These are phyloP conservation scores for Dicyrtoma fusca DNA, from an alignment of 2,888 invertebrate genomes.

Conservation along the genomic window DNA sequence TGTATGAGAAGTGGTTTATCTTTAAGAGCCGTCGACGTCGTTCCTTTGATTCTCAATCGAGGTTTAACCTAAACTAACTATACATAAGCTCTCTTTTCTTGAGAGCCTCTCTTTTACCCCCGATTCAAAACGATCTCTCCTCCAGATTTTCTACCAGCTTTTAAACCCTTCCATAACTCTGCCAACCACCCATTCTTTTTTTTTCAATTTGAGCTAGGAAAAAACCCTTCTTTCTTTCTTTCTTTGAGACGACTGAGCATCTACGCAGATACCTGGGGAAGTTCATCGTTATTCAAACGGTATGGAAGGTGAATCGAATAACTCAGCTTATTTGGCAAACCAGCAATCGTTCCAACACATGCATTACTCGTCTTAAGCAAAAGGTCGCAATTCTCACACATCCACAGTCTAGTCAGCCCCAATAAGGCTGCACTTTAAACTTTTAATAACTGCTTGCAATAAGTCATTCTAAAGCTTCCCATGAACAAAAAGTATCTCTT, in stretches of 20 bases:
- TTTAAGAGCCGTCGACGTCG: neutral
- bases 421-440: slow-evolving; percentile 10
- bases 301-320: no score
- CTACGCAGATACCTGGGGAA: no score
- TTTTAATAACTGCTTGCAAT: slow-evolving; percentile 39
- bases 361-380: no score
- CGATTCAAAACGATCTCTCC: neutral
- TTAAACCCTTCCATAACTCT: slow-evolving; percentile 16
- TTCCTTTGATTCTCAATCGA: slow-evolving; percentile 17
- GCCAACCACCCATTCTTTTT: neutral
- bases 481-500: slow-evolving; percentile 20
- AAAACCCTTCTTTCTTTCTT: neutral
- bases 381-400: no score
- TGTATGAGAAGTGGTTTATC: slow-evolving; percentile 17
- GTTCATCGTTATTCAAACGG: no score
- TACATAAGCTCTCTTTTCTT: neutral
- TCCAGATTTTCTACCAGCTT: neutral
- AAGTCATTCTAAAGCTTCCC: slow-evolving; percentile 30
- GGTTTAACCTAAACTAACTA: slow-evolving; percentile 25
- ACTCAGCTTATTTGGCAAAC: no score
- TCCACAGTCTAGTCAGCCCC: no score
- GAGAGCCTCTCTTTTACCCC: neutral
- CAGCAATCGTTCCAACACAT: no score
- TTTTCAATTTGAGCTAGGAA: neutral
- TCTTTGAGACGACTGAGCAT: slow-evolving; percentile 2